Evolutionary conservation across 2,113 vertebrate genomes (phyloP), one percentile per base, ranked within the genome.

Genomic region (Sula dactylatra): DNA sequence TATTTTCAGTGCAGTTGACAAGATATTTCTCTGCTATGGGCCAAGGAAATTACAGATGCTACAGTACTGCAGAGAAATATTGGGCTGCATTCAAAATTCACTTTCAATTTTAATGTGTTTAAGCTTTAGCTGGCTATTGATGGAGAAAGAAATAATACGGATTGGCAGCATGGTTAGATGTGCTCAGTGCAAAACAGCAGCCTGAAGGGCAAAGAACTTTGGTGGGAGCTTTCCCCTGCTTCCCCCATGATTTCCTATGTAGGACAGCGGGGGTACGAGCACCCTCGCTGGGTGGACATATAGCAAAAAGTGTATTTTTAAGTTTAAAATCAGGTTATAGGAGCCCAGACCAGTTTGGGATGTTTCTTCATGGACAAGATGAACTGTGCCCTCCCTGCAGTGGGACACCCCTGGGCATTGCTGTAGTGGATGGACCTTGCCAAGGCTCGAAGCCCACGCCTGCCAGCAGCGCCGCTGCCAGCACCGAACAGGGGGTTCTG

Each of bases 401-500:
- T 61, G 67, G 81, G 58, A 49, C 49, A 18, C 4, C 45, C 9
- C 0, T 5, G 38, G 8, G 25, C 31, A 19, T 7, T 6, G 3
- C 6, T 7, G 4, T 4, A 8, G 25, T 34, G 1, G 5, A 10
- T 50, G 34, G 32, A 4, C 16, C 12, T 4, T 4, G 1, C 32
- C 29, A 6, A 44, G 7, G 3, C 70, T 16, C 2, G 3, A 14
- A 36, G 14, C 36, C 85, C 4, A 14, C 29, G 18, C 42, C 52
- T 24, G 4, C 10, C 22, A 3, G 0, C 65, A 72, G 76, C 69
- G 4, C 17, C 6, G 4, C 17, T 24, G 64, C 77, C 21, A 11
- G n/a, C 44, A 29, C 71, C 0, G 0, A 20, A 11, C 5, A 3
- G 2, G 11, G 38, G 56, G 10, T 9, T 21, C 26, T 0, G 11